Percentiles rank a stretch among this genome's conserved stretches.
phyloP scores from a whole-genome alignment of 2,888 invertebrate genomes.

The Cantharis lateralis region DNA sequence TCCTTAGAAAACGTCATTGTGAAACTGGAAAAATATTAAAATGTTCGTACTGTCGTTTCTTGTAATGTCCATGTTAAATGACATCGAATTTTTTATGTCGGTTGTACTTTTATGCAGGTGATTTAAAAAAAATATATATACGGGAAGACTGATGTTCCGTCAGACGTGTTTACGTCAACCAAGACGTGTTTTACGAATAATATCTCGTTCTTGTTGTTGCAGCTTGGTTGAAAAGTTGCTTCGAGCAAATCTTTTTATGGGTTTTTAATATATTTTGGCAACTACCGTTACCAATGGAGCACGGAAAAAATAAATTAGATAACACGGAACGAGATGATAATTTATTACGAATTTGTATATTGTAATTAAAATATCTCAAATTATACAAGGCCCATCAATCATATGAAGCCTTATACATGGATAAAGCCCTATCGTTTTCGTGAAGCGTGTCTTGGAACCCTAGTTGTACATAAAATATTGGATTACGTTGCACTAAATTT shows the following conservation, averaged over 20 bases:
- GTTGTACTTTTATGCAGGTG: conserved; percentile 8
- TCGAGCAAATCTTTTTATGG: background rate
- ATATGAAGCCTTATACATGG: background rate
- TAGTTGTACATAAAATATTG: conserved; percentile 7
- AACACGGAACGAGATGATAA: background rate
- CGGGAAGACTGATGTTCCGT: conserved; percentile 11
- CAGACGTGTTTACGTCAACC: conserved; percentile 17
- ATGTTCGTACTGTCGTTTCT: background rate
- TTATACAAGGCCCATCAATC: background rate
- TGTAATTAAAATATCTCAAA: background rate
- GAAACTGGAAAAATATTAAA: background rate
- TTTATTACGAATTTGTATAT: background rate
- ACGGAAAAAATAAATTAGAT: background rate
- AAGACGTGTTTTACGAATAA: conserved; percentile 14
- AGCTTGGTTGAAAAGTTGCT: background rate
- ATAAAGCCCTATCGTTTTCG: background rate
- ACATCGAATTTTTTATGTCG: conserved; percentile 10
- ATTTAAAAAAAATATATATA: background rate
- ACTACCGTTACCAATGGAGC: background rate
- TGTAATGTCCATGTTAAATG: conserved; percentile 6
- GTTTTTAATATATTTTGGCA: background rate
- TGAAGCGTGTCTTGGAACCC: conserved; percentile 11
- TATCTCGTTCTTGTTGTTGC: conserved; percentile 2
- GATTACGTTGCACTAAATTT: conserved; percentile 9
- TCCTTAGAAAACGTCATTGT: background rate